Evolutionary conservation across 2,797 vertebrate genomes (phyloP), one percentile per base, ranked within the genome.

Genomic region (Serranus cabrilla): DNA sequence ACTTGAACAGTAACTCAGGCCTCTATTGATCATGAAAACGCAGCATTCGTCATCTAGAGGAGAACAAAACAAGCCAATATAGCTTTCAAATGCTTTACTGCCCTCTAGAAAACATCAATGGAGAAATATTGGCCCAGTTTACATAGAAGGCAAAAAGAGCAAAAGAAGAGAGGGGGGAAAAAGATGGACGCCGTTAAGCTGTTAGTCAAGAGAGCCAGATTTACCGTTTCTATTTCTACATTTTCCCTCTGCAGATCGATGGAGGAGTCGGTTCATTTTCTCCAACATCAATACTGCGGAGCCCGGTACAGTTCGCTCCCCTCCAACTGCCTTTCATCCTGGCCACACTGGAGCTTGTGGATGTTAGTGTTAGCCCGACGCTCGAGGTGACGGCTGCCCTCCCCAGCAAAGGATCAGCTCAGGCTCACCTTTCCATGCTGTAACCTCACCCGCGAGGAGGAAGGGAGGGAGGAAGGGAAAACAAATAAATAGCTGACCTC

Each of bases 151-250:
- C 58, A 60, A 78, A 71, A 78, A 71, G 75, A 84, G 65, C 45
- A 81, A 76, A 49, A 61, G 56, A 65, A 60, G 13, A 34, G 21
- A 10, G 21, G 84, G 42, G 23, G 51, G 5, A 80, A 82, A 90
- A 87, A 83, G 80, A 91, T 89, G 88, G 87, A 85, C 57, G 61
- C 89, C 78, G 85, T 93, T 92, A 94, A 93, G 88, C 92, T 93
- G 92, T 93, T 93, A 91, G 94, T 91, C 91, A 92, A 82, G 87
- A 87, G 80, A 83, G 76, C 81, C 85, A 94, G 92, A 95, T 95
- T 95, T 94, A 94, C 91, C 18, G 71, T 87, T 93, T 93, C 92
- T 91, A 93, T 94, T 95, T 94, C 93, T 94, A 92, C 92, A 87
- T 93, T 92, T 92, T 92, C 88, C 81, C 81, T 78, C 76, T 68